phyloP scores from a whole-genome alignment of 2,113 vertebrate genomes.

The Varanus salvator region DNA sequence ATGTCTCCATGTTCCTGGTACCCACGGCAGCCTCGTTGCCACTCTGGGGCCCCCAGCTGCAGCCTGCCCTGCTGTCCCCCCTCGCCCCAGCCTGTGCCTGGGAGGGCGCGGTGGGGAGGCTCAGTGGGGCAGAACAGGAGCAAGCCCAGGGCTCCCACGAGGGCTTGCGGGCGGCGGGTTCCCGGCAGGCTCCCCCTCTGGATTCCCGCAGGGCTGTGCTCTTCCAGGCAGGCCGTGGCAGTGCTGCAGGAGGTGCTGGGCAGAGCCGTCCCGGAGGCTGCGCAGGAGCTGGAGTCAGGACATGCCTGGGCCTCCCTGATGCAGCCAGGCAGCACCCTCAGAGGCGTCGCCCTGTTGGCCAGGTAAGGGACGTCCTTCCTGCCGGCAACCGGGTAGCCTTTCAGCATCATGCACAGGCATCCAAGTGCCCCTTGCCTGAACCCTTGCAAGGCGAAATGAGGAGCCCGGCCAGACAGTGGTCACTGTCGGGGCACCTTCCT shows the following conservation, averaged over 20 bases:
- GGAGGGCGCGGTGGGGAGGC: too few relatives aligned
- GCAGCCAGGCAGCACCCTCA: background rate
- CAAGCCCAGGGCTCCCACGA: too few relatives aligned
- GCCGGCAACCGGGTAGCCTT: too few relatives aligned
- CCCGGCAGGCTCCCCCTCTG: too few relatives aligned
- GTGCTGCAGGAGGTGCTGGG: background rate
- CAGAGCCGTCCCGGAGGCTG: background rate
- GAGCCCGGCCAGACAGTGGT: background rate
- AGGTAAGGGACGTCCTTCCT: slow-evolving; percentile 1
- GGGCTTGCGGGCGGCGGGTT: too few relatives aligned
- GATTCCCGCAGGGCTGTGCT: background rate
- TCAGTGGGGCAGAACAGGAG: too few relatives aligned
- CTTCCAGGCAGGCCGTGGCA: background rate
- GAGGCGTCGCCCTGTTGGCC: slow-evolving; percentile 20
- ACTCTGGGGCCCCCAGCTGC: too few relatives aligned
- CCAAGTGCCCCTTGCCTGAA: background rate
- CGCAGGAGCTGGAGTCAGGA: background rate
- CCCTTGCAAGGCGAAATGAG: background rate
- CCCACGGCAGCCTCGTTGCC: too few relatives aligned
- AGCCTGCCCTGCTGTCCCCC: too few relatives aligned
- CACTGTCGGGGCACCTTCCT: background rate
- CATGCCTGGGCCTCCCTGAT: background rate
- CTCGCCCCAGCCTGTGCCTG: too few relatives aligned
- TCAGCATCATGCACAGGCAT: too few relatives aligned
- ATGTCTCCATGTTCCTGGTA: too few relatives aligned